These are phyloP conservation scores for Ptychochromis oligacanthus DNA, from an alignment of 2,113 vertebrate species.

Conservation along the genomic window DNA sequence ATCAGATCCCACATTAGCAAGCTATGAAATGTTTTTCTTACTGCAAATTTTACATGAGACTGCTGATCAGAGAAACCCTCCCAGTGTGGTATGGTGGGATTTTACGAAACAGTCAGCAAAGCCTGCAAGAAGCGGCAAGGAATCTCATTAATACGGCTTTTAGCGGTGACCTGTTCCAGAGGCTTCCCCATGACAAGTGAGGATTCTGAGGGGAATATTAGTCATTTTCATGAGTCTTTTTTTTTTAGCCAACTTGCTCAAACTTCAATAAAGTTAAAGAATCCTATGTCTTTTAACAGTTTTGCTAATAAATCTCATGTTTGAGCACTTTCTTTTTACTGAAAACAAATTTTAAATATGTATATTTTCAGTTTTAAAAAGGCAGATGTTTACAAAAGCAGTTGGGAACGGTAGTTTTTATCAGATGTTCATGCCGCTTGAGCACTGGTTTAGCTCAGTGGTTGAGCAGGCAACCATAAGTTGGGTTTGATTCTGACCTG, in stretches of 20 bases:
- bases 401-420: background rate
- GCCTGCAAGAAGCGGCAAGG: conserved; percentile 20
- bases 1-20: conserved; percentile 11
- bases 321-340: background rate
- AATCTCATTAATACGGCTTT: conserved; percentile 34
- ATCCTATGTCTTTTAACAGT: background rate
- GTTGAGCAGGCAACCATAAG: no score
- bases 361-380: background rate
- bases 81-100: background rate
- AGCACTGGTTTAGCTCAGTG: no score
- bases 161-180: conserved; percentile 12
- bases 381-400: background rate
- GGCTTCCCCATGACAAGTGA: conserved; percentile 10
- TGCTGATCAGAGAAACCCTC: conserved; percentile 40
- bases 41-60: conserved; percentile 27
- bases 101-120: conserved; percentile 21
- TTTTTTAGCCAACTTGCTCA: background rate
- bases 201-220: conserved; percentile 5
- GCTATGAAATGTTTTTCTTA: conserved; percentile 11
- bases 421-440: no score
- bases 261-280: background rate
- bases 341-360: background rate
- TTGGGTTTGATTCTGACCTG: no score
- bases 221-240: background rate
- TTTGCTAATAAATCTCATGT: background rate